Conservation (phyloP, 2,113 vertebrate species). For the Ondatra zibethicus region DNA sequence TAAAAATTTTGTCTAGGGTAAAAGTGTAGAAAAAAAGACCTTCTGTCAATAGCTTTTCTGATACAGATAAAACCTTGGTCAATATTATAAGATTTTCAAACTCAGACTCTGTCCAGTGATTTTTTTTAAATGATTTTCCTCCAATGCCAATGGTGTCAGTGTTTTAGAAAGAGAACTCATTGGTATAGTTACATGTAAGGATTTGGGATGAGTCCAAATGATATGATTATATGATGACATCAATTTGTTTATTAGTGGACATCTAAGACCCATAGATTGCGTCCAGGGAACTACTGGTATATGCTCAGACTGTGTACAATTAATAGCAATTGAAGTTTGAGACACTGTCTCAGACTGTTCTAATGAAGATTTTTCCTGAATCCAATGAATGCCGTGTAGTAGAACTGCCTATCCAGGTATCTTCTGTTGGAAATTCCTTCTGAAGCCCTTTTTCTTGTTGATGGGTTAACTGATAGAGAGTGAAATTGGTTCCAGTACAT, state of each 20-base stretch:
- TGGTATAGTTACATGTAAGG: not conserved
- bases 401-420: too few relatives aligned
- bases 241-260: not conserved
- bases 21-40: not conserved
- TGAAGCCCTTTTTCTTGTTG: not conserved
- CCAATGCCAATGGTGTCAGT: fast-evolving
- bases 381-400: too few relatives aligned
- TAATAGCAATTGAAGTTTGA: too few relatives aligned
- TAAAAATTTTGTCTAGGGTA: not conserved
- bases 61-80: not conserved
- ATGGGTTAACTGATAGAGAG: not conserved
- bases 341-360: not conserved
- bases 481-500: not conserved
- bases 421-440: not conserved
- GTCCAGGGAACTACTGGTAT: not conserved
- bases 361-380: not conserved
- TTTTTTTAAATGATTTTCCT: not conserved
- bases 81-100: not conserved
- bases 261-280: not conserved
- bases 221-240: not conserved
- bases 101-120: not conserved
- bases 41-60: not conserved
- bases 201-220: not conserved
- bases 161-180: not conserved
- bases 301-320: not conserved